Evolutionary conservation across 2,797 vertebrate genomes (phyloP).

Genomic region (Semotilus atromaculatus): DNA sequence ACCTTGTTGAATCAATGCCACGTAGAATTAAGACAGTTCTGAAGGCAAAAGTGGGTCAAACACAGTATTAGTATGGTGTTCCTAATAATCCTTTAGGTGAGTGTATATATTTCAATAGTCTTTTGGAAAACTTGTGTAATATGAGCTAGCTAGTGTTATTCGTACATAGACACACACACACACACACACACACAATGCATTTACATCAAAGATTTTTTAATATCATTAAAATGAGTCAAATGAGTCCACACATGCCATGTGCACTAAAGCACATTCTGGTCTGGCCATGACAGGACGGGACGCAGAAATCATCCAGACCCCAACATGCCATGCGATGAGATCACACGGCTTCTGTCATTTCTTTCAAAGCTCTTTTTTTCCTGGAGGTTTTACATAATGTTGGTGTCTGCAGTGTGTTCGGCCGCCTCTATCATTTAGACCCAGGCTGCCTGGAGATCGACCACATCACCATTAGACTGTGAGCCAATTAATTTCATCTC

Average conservation of each 20-base stretch:
- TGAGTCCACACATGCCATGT: conserved; percentile 24
- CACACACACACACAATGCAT: background rate
- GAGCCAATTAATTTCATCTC: conserved; percentile 81
- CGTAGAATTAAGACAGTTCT: no score
- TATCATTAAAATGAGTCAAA: background rate
- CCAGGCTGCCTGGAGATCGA: conserved; percentile 45
- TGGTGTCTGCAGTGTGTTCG: conserved; percentile 24
- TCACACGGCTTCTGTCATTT: conserved; percentile 38
- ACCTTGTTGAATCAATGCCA: no score
- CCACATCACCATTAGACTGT: conserved; percentile 70
- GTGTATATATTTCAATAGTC: no score
- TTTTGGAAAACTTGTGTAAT: no score
- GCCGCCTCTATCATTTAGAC: conserved; percentile 59
- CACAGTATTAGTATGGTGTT: no score
- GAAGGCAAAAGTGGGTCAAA: no score
- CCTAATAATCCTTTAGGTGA: no score
- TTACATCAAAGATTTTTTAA: background rate
- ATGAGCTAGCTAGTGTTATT: no score
- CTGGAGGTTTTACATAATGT: conserved; percentile 42
- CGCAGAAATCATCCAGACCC: conserved; percentile 47
- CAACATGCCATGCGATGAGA: conserved; percentile 46
- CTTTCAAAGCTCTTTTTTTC: conserved; percentile 44
- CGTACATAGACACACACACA: no score
- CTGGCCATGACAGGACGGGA: background rate
- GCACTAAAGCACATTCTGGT: conserved; percentile 56